Evolutionary conservation across 2,113 vertebrate genomes (phyloP).

Genomic region (Oncorhynchus tshawytscha): DNA sequence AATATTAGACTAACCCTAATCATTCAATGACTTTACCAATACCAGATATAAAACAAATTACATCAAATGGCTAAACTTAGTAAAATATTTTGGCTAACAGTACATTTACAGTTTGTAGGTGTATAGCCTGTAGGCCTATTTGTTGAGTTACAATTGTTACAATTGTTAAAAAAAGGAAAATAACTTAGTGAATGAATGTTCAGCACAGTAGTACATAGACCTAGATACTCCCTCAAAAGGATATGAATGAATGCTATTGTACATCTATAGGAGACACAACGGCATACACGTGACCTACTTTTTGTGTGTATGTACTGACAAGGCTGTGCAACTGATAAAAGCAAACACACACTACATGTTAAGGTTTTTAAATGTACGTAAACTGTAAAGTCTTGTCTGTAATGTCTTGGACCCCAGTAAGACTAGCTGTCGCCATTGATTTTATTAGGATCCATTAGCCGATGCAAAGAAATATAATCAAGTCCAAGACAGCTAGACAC

Average conservation of each 20-base stretch:
- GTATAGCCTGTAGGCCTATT: background rate
- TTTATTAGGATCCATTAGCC: too few species aligned
- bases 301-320: too few species aligned
- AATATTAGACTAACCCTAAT: conserved; percentile 26
- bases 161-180: background rate
- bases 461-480: too few species aligned
- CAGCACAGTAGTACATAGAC: background rate
- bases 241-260: background rate
- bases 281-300: too few species aligned
- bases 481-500: background rate
- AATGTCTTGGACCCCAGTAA: too few species aligned
- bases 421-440: too few species aligned
- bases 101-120: too few species aligned
- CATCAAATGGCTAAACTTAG: background rate
- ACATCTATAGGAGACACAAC: background rate
- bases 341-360: too few species aligned
- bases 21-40: background rate
- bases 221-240: background rate
- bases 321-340: too few species aligned
- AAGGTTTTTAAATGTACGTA: too few species aligned
- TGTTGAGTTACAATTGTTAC: background rate
- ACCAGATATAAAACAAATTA: background rate
- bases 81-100: background rate
- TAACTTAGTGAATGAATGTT: too few species aligned
- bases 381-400: too few species aligned